Base-by-base conservation (phyloP, 2,888 invertebrate species). In the Sphaerophoria taeniata region DNA sequence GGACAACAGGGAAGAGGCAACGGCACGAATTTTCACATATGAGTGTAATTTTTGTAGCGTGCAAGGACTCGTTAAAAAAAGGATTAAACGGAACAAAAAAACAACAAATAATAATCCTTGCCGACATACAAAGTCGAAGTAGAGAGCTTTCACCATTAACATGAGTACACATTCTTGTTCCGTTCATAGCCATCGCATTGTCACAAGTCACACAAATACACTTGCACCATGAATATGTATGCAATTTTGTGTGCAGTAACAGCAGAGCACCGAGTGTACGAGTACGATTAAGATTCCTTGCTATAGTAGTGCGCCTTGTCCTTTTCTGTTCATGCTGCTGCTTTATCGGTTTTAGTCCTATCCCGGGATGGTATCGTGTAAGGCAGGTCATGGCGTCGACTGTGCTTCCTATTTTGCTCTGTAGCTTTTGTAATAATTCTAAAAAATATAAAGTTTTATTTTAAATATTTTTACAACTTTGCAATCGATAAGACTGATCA, bases 311-410 rank as follows among this genome's bases (percentile, higher is more conserved):
- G 39, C 78, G 82, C 76, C 73, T 77, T 82, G 71, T 86, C 86
- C 86, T 86, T 86, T 81, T 81, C 81, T 80, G 81, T 86, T 81
- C 77, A 2, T 24, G 24, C 77, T 76, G 73, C 80, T 85, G 73
- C 53, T 85, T 77, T 81, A 85, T 87, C 87, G 87, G 83, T 88
- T 89, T 90, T 90, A 92, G 92, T 92, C 92, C 92, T 92, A 91
- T 91, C 91, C 91, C 91, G 91, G 91, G 91, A 91, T 91, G 91
- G 91, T 92, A 89, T 89, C 91, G 90, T 90, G 91, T 92, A 91
- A 90, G 92, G 92, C 92, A 92, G 92, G 92, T 92, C 92, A 92
- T 91, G 92, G 90, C 90, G 89, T 88, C 83, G 88, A 81, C 84
- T 81, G 79, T 82, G 77, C 86, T 86, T 82, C 86, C 82, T 86